Percentiles rank a stretch among this genome's conserved stretches.
These are phyloP conservation scores for Euura lappo DNA, from an alignment of 1,140 invertebrate species.

Conservation along the genomic window DNA sequence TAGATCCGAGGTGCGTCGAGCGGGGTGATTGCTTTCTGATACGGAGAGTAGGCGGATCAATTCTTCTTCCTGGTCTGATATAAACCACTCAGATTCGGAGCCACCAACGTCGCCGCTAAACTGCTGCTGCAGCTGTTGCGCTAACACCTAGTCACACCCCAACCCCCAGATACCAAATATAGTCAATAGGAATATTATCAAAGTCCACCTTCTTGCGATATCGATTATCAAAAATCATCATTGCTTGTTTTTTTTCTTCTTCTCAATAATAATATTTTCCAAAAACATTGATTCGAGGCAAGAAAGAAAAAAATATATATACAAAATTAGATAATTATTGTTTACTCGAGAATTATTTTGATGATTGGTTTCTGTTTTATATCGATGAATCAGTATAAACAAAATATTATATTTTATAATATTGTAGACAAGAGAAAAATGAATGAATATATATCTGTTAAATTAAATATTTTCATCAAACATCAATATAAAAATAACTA, in stretches of 20 bases:
- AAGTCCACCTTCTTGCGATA: slow-evolving; percentile 44
- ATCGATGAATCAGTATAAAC: no score
- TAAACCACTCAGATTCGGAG: slow-evolving; percentile 77
- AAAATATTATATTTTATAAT: no score
- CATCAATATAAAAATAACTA: slow-evolving; percentile 15
- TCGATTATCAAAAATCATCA: not conserved
- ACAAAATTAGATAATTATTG: no score
- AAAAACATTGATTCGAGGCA: not conserved
- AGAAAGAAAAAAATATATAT: no score
- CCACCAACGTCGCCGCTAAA: slow-evolving; percentile 59
- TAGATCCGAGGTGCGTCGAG: slow-evolving; percentile 55
- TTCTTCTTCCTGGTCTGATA: slow-evolving; percentile 83
- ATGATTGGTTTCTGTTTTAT: no score
- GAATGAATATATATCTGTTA: no score
- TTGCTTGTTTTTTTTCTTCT: not conserved
- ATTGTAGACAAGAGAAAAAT: no score
- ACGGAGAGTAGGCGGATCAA: slow-evolving; percentile 70
- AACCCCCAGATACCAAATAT: slow-evolving; percentile 47
- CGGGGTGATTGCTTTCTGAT: slow-evolving; percentile 52
- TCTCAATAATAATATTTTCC: not conserved
- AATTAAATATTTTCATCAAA: not conserved
- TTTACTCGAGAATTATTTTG: no score
- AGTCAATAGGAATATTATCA: slow-evolving; percentile 49
- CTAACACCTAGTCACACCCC: slow-evolving; percentile 52
- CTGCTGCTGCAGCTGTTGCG: slow-evolving; percentile 54